Conservation (phyloP, 1,140 invertebrate genomes). For the Drosophila pallidifrons region DNA sequence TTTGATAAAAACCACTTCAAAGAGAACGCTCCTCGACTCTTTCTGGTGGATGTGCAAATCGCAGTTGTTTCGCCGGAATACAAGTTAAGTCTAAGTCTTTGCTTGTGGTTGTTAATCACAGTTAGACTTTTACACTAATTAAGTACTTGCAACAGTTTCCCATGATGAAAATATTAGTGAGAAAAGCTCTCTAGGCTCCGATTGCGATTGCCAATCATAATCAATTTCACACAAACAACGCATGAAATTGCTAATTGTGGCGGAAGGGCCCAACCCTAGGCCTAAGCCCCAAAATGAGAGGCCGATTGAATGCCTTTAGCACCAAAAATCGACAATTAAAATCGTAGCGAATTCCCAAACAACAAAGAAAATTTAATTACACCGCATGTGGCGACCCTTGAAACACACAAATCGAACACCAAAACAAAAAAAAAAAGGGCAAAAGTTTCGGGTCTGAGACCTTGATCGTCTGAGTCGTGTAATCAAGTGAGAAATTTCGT, state of each 20-base stretch:
- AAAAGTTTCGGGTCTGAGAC: slow-evolving; percentile 29
- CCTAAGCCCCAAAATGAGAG: slow-evolving; percentile 27
- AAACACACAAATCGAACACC: slow-evolving; percentile 14
- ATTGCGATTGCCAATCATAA: slow-evolving; percentile 71
- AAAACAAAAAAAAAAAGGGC: slow-evolving; percentile 26
- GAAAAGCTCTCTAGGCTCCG: slow-evolving; percentile 44
- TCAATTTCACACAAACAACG: slow-evolving; percentile 80
- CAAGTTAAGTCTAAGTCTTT: neutral
- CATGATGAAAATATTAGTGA: slow-evolving; percentile 18
- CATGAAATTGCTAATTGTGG: slow-evolving; percentile 80
- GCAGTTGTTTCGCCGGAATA: neutral
- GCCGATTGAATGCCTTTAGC: slow-evolving; percentile 24
- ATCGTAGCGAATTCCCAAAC: slow-evolving; percentile 77
- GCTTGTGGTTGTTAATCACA: slow-evolving; percentile 7
- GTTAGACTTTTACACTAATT: slow-evolving; percentile 26
- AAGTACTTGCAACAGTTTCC: slow-evolving; percentile 28
- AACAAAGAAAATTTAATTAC: slow-evolving; percentile 83
- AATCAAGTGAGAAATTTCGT: slow-evolving; percentile 75
- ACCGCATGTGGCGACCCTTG: slow-evolving; percentile 75
- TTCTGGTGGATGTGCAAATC: slow-evolving; percentile 45
- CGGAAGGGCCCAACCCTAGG: slow-evolving; percentile 61
- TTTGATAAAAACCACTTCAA: slow-evolving; percentile 63
- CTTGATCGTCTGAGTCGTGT: slow-evolving; percentile 40
- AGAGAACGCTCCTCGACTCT: slow-evolving; percentile 30
- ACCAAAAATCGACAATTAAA: slow-evolving; percentile 65